Conservation (phyloP, 2,113 vertebrate genomes). For the Aphyosemion australe region DNA sequence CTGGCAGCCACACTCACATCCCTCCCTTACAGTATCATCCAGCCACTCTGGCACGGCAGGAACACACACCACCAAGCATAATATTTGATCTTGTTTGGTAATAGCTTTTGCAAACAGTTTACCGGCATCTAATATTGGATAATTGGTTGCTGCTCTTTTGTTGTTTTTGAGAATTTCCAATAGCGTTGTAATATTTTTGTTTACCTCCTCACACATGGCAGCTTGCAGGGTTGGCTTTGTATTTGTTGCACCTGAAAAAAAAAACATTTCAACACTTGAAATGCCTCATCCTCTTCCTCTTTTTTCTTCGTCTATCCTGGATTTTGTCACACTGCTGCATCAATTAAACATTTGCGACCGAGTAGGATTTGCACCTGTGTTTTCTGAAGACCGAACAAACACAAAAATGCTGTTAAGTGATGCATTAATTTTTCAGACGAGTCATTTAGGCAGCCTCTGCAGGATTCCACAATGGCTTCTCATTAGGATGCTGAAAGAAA, state of each 20-base stretch:
- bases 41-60: constrained; percentile 40
- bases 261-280: constrained; percentile 23
- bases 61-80: constrained; percentile 42
- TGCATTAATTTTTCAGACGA: constrained; percentile 76
- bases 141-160: constrained; percentile 30
- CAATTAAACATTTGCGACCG: constrained; percentile 72
- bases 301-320: neutral
- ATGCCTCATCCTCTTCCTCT: neutral
- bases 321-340: constrained; percentile 58
- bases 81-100: constrained; percentile 57
- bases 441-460: constrained; percentile 74
- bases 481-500: constrained; percentile 66
- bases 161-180: constrained; percentile 27
- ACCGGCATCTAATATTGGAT: constrained; percentile 42
- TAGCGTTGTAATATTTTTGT: constrained; percentile 3
- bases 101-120: constrained; percentile 55
- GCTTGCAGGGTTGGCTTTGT: neutral
- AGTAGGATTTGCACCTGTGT: constrained; percentile 70
- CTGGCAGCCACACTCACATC: constrained; percentile 52
- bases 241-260: constrained; percentile 5
- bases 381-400: constrained; percentile 64
- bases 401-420: constrained; percentile 75
- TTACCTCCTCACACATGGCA: neutral
- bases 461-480: constrained; percentile 61
- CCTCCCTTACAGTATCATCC: constrained; percentile 43